These are phyloP conservation scores for Pygoscelis antarcticus DNA, from an alignment of 2,113 vertebrate genomes.

Conservation along the genomic window DNA sequence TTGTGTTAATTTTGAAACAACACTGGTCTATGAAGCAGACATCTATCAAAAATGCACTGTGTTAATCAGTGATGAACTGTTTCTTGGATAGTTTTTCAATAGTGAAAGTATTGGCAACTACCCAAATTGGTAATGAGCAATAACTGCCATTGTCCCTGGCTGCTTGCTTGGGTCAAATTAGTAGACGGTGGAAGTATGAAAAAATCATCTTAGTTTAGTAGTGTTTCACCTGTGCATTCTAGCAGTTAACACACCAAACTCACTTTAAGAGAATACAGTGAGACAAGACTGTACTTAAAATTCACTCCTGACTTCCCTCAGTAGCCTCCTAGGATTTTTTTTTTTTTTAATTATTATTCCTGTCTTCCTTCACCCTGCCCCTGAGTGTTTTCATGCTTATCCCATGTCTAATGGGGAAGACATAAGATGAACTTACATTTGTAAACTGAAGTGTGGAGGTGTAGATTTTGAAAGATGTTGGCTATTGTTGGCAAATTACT, in stretches of 20 bases:
- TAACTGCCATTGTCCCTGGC: neutral
- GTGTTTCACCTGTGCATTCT: neutral
- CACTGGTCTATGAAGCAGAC: neutral
- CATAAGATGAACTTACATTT: neutral
- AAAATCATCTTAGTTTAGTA: neutral
- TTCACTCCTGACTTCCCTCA: neutral
- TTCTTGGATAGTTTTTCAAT: neutral
- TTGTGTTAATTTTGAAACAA: neutral
- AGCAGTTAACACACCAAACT: neutral
- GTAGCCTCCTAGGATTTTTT: neutral
- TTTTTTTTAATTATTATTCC: neutral
- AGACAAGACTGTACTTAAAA: neutral
- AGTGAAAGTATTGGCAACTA: neutral
- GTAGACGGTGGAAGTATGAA: neutral
- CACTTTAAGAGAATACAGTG: neutral
- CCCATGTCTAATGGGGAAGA: neutral
- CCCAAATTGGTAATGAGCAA: neutral
- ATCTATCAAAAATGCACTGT: neutral
- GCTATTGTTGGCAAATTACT: slow-evolving; percentile 1
- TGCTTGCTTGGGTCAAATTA: neutral
- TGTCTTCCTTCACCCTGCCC: neutral
- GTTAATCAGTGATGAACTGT: neutral
- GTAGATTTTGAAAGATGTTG: slow-evolving; percentile 54
- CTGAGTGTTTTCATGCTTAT: neutral
- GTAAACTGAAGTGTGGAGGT: neutral